Evolutionary conservation across 2,113 vertebrate species (phyloP).

Genomic region (Neoarius graeffei): DNA sequence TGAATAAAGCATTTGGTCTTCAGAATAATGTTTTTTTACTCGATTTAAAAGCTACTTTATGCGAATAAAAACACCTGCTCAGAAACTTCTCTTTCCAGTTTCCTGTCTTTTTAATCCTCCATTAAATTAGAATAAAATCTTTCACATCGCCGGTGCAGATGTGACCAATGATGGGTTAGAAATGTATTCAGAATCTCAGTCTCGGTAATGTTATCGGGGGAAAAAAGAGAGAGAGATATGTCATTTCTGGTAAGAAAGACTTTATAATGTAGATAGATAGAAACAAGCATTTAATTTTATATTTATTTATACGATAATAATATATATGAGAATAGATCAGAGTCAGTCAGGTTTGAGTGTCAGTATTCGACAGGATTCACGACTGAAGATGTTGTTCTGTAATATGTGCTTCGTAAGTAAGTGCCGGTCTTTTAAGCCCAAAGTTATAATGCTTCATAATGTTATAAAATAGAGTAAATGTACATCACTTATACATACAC

Average conservation of each 20-base stretch:
- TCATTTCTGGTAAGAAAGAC: background rate
- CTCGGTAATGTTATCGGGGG: background rate
- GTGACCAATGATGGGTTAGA: constrained; percentile 12
- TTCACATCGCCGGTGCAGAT: background rate
- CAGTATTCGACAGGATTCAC: background rate
- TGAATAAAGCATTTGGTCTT: constrained; percentile 30
- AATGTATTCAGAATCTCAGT: background rate
- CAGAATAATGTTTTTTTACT: constrained; percentile 33
- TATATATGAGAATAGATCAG: background rate
- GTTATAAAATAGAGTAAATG: constrained; percentile 4
- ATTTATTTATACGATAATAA: background rate
- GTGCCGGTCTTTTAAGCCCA: background rate
- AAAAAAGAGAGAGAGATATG: background rate
- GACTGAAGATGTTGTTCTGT: background rate
- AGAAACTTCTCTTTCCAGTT: constrained; percentile 1
- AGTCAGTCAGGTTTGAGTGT: background rate
- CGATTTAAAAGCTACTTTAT: constrained; percentile 38
- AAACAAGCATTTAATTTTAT: background rate
- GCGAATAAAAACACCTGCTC: background rate
- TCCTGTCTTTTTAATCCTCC: background rate
- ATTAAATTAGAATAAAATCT: constrained; percentile 11
- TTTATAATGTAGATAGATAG: background rate
- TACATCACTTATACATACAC: background rate
- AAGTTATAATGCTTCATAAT: background rate
- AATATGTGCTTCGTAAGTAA: constrained; percentile 3